Conservation (phyloP, 2,888 invertebrate genomes). For the Syrista parreyssii region DNA sequence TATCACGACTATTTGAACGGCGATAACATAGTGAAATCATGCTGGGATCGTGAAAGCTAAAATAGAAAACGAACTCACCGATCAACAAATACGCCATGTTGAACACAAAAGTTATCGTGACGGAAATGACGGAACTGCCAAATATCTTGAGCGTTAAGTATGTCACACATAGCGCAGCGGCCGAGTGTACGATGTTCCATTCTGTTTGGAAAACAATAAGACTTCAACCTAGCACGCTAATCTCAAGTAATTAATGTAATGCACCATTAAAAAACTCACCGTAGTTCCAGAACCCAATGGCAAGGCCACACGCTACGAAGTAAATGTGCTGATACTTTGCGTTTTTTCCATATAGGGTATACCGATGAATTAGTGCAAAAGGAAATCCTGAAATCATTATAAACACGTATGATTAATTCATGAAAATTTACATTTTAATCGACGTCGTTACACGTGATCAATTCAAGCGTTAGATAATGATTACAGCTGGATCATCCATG, state of each 20-base stretch:
- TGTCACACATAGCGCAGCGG: conserved; percentile 78
- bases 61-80: conserved; percentile 63
- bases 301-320: conserved; percentile 78
- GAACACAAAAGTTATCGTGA: conserved; percentile 79
- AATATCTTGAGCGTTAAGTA: conserved; percentile 75
- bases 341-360: conserved; percentile 69
- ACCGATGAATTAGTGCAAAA: conserved; percentile 75
- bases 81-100: conserved; percentile 83
- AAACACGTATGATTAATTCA: conserved; percentile 18
- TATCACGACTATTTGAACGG: neutral
- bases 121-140: conserved; percentile 75
- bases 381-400: conserved; percentile 76
- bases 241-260: neutral
- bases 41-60: neutral
- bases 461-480: neutral
- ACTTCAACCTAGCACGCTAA: neutral
- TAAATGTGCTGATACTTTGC: conserved; percentile 77
- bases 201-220: conserved; percentile 59
- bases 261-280: conserved; percentile 67
- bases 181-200: conserved; percentile 78
- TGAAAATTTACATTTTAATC: neutral
- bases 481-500: neutral
- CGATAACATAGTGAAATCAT: neutral
- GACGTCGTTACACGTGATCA: neutral
- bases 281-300: conserved; percentile 87